Conservation (phyloP, 2,888 invertebrate species). For the Octodonta nipae region DNA sequence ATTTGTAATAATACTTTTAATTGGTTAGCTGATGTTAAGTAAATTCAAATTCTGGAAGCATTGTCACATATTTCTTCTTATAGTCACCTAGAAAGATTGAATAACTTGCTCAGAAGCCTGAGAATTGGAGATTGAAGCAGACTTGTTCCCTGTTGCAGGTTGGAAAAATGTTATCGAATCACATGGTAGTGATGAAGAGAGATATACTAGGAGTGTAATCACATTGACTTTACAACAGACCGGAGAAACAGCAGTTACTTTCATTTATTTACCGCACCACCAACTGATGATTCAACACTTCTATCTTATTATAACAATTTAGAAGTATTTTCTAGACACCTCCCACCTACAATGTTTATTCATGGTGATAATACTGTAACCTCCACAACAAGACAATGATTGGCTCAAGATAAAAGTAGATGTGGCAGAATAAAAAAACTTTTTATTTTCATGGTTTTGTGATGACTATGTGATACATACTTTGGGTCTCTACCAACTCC, state of each 20-base stretch:
- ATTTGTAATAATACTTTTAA: no score
- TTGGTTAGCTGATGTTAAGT: no score
- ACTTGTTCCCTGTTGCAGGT: slow-evolving; percentile 52
- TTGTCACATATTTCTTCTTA: slow-evolving; percentile 20
- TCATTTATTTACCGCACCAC: slow-evolving; percentile 85
- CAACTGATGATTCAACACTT: slow-evolving; percentile 33
- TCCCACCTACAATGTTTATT: slow-evolving; percentile 87
- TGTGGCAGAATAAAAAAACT: no score
- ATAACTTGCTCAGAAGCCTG: slow-evolving; percentile 64
- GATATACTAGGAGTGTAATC: slow-evolving; percentile 48
- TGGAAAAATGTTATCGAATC: slow-evolving; percentile 29
- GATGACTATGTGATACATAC: no score
- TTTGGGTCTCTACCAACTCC: no score
- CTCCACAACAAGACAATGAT: no score
- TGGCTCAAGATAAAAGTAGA: no score
- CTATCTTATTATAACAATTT: slow-evolving; percentile 53
- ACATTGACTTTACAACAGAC: slow-evolving; percentile 63
- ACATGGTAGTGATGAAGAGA: slow-evolving; percentile 22
- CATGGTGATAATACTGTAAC: slow-evolving; percentile 92
- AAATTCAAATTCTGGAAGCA: no score
- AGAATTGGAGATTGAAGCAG: slow-evolving; percentile 81
- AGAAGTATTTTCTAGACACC: slow-evolving; percentile 67
- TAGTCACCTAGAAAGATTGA: slow-evolving; percentile 37
- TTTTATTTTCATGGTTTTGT: no score
- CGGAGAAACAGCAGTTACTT: slow-evolving; percentile 73